Evolutionary conservation across 2,888 invertebrate species (phyloP).

Genomic region (Trissonchulus sp.): DNA sequence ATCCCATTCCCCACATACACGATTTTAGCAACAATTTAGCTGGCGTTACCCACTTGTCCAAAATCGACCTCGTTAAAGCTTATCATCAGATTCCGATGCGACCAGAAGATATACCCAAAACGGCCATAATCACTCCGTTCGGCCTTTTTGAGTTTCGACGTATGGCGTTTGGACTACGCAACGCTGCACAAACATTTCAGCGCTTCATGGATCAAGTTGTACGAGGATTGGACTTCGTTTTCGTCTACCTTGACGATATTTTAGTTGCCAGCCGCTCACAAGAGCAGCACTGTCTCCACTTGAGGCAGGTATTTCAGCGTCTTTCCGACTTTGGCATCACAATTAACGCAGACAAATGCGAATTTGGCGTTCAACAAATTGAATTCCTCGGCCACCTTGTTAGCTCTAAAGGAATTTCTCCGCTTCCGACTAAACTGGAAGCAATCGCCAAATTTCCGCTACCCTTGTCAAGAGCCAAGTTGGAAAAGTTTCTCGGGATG

Average conservation of each 20-base stretch:
- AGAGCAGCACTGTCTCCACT: background rate
- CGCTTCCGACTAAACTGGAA: background rate
- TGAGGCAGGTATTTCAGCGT: no score
- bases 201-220: background rate
- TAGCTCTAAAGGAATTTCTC: background rate
- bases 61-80: constrained; percentile 2
- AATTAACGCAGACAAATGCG: no score
- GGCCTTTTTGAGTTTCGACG: background rate
- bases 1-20: constrained; percentile 6
- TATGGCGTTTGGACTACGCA: background rate
- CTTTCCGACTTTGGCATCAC: background rate
- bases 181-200: no score
- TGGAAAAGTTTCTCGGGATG: no score
- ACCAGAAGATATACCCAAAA: no score
- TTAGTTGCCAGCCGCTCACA: no score
- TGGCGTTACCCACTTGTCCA: background rate
- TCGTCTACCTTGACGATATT: background rate
- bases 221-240: background rate
- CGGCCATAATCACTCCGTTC: no score
- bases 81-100: no score
- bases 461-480: no score
- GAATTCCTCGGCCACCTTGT: background rate
- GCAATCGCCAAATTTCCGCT: background rate
- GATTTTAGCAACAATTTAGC: background rate
- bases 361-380: background rate